phyloP scores from a whole-genome alignment of 1,140 invertebrate species.

The Matsumurasca onukii region DNA sequence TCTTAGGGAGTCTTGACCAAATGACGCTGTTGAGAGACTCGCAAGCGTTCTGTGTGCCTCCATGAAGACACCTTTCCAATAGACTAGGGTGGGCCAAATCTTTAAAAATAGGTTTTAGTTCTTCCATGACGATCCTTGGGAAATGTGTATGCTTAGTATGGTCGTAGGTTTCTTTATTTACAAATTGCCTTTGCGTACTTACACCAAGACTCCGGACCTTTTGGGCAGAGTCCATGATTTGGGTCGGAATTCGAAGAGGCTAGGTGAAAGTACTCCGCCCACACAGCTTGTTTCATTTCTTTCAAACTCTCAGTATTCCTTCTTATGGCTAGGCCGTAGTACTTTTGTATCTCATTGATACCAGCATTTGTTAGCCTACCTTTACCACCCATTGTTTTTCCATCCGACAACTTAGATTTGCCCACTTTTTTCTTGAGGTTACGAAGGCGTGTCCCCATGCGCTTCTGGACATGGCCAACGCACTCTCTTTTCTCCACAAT shows the following conservation, averaged over 20 bases:
- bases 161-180: slow-evolving; percentile 18
- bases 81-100: background rate
- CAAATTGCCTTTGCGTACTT: slow-evolving; percentile 32
- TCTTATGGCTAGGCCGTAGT: slow-evolving; percentile 40
- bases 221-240: slow-evolving; percentile 40
- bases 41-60: slow-evolving; percentile 8
- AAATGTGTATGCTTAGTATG: slow-evolving; percentile 23
- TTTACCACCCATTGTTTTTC: slow-evolving; percentile 39
- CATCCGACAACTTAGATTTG: slow-evolving; percentile 30
- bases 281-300: slow-evolving; percentile 45
- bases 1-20: slow-evolving; percentile 18
- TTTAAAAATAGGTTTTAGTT: slow-evolving; percentile 35
- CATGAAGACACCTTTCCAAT: slow-evolving; percentile 17
- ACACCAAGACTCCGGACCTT: slow-evolving; percentile 41
- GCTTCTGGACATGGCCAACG: slow-evolving; percentile 35
- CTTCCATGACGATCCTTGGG: slow-evolving; percentile 28
- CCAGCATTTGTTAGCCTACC: slow-evolving; percentile 39
- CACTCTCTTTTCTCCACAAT: slow-evolving; percentile 35
- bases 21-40: slow-evolving; percentile 20
- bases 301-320: slow-evolving; percentile 42
- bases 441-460: slow-evolving; percentile 28
- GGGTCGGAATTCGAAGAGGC: slow-evolving; percentile 44
- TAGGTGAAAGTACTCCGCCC: slow-evolving; percentile 44
- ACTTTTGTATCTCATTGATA: slow-evolving; percentile 41
- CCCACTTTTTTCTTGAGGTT: slow-evolving; percentile 26